Base-by-base conservation (phyloP, 2,797 vertebrate species). In the Dendrocincla tyrannina region DNA sequence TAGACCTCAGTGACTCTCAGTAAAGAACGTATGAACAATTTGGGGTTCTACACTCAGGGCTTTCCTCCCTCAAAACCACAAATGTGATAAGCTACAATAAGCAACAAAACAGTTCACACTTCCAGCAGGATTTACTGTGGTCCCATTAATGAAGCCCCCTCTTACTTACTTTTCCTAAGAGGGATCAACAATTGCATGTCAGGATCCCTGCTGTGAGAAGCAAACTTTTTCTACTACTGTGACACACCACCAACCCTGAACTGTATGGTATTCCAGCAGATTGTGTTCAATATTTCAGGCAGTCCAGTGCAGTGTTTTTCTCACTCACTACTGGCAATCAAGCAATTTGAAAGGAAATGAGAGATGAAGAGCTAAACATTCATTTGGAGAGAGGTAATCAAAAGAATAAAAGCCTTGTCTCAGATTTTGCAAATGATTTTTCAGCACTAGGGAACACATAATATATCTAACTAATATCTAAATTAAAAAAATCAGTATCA, bases 291-390 rank as follows among this genome's bases (percentile, higher is more conserved):
- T 41, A 53, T 88, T 91, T 89, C 76, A 82, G 47, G 5, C 53
- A 96, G 92, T 84, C 95, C 93, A 90, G 62, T 30, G 44, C 30
- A 84, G n/a, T 82, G 63, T 60, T 95, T 85, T 76, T 56, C 80
- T 93, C 93, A 82, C 70, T 95, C 89, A 93, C 82, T 90, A 94
- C 63, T 64, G 44, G 67, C 70, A 95, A 95, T 96, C 83, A 96
- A 94, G 83, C 14, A 70, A 84, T 91, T 94, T 96, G 83, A 91
- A 96, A 94, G 67, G 70, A 90, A 96, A 93, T 82, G n/a, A 93
- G 77, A 92, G 44, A 79, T 86, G 80, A 85, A 74, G 63, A 96
- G 70, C 80, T 94, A 94, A 97, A 90, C 67, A 90, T 42, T 91
- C 67, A 91, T 95, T 93, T 90, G 77, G 41, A 91, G 44, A 92